Evolutionary conservation across 2,888 invertebrate species (phyloP).

Genomic region (Idaea straminata): DNA sequence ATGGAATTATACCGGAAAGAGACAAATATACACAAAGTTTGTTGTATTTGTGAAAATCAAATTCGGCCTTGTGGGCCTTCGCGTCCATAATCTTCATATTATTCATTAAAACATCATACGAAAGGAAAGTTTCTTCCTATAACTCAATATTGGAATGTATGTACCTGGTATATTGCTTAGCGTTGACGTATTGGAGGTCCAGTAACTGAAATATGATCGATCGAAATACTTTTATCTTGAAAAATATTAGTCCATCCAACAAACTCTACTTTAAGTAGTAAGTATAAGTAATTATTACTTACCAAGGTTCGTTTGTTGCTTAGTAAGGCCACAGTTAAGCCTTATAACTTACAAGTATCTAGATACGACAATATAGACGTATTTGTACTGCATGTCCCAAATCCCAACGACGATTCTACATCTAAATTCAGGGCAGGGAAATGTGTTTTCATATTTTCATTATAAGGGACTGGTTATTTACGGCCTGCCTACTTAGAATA

Average conservation of each 20-base stretch:
- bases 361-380: neutral
- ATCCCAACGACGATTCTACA: neutral
- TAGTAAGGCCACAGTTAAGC: neutral
- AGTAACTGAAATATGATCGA: slow-evolving; percentile 5
- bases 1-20: slow-evolving; percentile 11
- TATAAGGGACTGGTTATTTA: slow-evolving; percentile 46
- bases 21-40: slow-evolving; percentile 13
- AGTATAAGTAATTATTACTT: slow-evolving; percentile 7
- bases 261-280: slow-evolving; percentile 1
- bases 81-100: slow-evolving; percentile 13
- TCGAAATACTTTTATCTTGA: slow-evolving; percentile 7
- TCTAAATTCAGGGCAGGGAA: neutral
- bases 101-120: slow-evolving; percentile 9
- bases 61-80: slow-evolving; percentile 13
- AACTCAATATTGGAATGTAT: too few relatives aligned
- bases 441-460: slow-evolving; percentile 39
- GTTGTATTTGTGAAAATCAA: slow-evolving; percentile 21
- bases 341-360: neutral
- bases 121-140: slow-evolving; percentile 2
- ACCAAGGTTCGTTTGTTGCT: neutral
- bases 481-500: slow-evolving; percentile 42
- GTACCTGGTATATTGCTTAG: neutral
- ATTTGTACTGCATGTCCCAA: neutral
- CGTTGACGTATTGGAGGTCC: neutral
- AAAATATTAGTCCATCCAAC: slow-evolving; percentile 13